Percentiles rank a stretch among this genome's conserved stretches.
Evolutionary conservation across 1,140 invertebrate genomes (phyloP).

Genomic region (Antheraea mylitta): DNA sequence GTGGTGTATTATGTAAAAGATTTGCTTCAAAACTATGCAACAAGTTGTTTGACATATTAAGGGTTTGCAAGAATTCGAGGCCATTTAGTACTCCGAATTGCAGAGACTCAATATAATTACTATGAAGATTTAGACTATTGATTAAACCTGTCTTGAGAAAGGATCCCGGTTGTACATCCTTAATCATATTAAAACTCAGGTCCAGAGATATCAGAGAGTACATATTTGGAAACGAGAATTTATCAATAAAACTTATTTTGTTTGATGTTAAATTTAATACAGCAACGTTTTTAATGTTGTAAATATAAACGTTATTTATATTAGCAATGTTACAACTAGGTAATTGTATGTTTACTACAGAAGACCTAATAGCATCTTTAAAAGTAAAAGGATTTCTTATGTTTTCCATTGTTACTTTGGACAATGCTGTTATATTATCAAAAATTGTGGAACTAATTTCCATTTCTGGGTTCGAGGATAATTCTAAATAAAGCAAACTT

Average conservation of each 20-base stretch:
- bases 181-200: conserved; percentile 2
- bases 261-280: conserved; percentile 4
- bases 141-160: neutral
- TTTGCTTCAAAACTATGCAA: conserved; percentile 5
- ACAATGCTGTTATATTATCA: neutral
- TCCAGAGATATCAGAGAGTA: neutral
- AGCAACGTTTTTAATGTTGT: neutral
- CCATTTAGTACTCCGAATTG: conserved; percentile 8
- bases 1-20: conserved; percentile 1
- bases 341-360: neutral
- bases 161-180: conserved; percentile 7
- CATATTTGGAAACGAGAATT: conserved; percentile 7
- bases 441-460: conserved; percentile 1
- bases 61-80: neutral
- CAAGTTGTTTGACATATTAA: conserved; percentile 2
- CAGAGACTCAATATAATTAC: neutral
- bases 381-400: conserved; percentile 3
- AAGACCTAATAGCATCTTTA: conserved; percentile 4
- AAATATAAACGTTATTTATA: conserved; percentile 5
- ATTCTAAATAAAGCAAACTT: neutral
- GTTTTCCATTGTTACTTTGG: neutral
- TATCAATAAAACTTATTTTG: conserved; percentile 4
- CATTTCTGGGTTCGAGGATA: conserved; percentile 6
- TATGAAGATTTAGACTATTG: neutral
- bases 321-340: neutral